Base-by-base conservation (phyloP, 2,888 invertebrate genomes). In the Chirona hameri region DNA sequence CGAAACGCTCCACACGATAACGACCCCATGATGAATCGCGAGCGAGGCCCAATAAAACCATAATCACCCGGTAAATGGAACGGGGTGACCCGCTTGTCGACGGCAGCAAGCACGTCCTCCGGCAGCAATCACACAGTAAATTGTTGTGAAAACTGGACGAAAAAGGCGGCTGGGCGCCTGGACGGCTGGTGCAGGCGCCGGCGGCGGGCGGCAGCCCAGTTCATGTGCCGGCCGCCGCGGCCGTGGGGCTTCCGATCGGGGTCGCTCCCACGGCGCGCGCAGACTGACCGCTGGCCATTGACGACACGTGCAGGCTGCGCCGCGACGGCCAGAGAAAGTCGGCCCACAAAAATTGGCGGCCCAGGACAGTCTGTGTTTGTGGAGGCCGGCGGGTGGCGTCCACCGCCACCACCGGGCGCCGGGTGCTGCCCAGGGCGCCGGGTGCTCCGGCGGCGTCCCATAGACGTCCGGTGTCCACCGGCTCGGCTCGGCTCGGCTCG, bases 181-280 rank as follows among this genome's bases (percentile, higher is more conserved):
- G n/a, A n/a, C n/a, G n/a, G n/a, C n/a, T n/a, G n/a, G n/a, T n/a
- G 69, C 60, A 60, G n/a, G 81, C 29, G 81, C 65, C 81, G 31
- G 14, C 24, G 65, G 65, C 57, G 31, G 39, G 27, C 65, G 21
- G 46, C 21, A 48, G 48, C 76, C 21, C 39, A 39, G 27, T 24
- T 31, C 15, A 21, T 24, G 76, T 10, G 27, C n/a, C n/a, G n/a
- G n/a, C n/a, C n/a, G n/a, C n/a, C n/a, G n/a, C 21, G 31, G 76
- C 39, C 76, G 21, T 21, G 39, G n/a, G 76, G 76, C 31, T 21
- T 7, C 1, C 76, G 39, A 76, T 39, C 21, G 76, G 76, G 76
- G 76, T 39, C 76, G 39, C 29, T 76, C 76, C 76, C 76, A 76
- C 76, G 76, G 69, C 69, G 29, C 3, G 69, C 76, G n/a, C 21